phyloP scores from a whole-genome alignment of 2,113 vertebrate species.

The Ranitomeya imitator region DNA sequence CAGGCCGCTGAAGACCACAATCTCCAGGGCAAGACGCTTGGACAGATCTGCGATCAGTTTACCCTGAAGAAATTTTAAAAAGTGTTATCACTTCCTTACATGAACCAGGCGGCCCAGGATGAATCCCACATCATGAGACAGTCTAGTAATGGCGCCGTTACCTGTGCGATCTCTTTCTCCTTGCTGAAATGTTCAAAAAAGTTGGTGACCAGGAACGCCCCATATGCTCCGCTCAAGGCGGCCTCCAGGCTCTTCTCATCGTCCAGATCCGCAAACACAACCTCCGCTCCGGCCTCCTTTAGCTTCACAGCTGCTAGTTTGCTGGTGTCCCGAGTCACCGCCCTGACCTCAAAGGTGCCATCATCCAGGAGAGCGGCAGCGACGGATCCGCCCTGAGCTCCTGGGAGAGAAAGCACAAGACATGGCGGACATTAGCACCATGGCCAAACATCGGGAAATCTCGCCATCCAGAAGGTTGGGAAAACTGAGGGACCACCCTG shows the following conservation, averaged over 20 bases:
- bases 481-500: neutral
- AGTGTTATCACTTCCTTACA: too few species aligned
- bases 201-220: constrained; percentile 69
- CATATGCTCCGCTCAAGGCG: too few species aligned
- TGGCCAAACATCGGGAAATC: too few species aligned
- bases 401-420: constrained; percentile 52
- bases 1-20: constrained; percentile 64
- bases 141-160: constrained; percentile 28
- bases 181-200: constrained; percentile 73
- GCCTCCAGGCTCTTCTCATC: too few species aligned
- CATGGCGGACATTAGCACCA: neutral
- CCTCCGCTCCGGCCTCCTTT: too few species aligned
- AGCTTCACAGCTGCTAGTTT: too few species aligned
- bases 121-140: too few species aligned
- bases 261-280: too few species aligned
- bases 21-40: constrained; percentile 61
- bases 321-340: too few species aligned
- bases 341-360: too few species aligned
- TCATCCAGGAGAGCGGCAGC: constrained; percentile 67
- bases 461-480: neutral
- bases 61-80: constrained; percentile 59
- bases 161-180: constrained; percentile 69
- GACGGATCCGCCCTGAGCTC: constrained; percentile 68
- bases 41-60: constrained; percentile 66
- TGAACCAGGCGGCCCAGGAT: neutral